Percentiles rank a stretch among this genome's conserved stretches.
phyloP scores from a whole-genome alignment of 2,888 invertebrate genomes.

The Cosmorhoe ocellata region DNA sequence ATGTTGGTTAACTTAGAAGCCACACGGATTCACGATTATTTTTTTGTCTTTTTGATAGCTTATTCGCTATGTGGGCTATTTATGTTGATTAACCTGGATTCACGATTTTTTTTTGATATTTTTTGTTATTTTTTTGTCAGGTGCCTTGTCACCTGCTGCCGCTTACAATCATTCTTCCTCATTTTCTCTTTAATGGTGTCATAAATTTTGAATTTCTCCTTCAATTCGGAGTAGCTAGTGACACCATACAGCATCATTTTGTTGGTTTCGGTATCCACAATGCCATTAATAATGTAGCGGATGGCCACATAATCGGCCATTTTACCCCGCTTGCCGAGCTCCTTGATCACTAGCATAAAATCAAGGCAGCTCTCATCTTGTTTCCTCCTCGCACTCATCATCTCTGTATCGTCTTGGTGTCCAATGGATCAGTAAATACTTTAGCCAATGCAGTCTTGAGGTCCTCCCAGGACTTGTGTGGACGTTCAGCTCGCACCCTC shows the following conservation, averaged over 20 bases:
- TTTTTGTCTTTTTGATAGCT: no score
- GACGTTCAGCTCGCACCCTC: background rate
- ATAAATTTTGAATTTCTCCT: constrained; percentile 21
- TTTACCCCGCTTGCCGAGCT: background rate
- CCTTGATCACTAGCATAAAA: background rate
- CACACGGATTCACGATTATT: no score
- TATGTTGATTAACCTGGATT: no score
- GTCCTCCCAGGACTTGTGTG: background rate
- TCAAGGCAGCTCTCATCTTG: background rate
- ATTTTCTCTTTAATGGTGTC: constrained; percentile 41
- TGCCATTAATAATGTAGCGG: background rate
- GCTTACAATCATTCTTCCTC: constrained; percentile 24
- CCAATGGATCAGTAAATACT: background rate
- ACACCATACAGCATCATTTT: background rate
- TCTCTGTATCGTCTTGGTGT: background rate
- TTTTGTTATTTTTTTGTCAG: constrained; percentile 40
- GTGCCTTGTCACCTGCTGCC: no score
- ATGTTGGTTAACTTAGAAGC: no score
- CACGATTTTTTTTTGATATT: no score
- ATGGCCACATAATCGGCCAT: background rate
- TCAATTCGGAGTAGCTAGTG: background rate
- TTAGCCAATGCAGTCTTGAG: background rate
- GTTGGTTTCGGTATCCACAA: no score
- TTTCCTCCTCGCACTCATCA: background rate
- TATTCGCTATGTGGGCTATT: no score